Percentiles rank a stretch among this genome's conserved stretches.
Evolutionary conservation across 2,113 vertebrate species (phyloP).

Genomic region (Tyto alba): DNA sequence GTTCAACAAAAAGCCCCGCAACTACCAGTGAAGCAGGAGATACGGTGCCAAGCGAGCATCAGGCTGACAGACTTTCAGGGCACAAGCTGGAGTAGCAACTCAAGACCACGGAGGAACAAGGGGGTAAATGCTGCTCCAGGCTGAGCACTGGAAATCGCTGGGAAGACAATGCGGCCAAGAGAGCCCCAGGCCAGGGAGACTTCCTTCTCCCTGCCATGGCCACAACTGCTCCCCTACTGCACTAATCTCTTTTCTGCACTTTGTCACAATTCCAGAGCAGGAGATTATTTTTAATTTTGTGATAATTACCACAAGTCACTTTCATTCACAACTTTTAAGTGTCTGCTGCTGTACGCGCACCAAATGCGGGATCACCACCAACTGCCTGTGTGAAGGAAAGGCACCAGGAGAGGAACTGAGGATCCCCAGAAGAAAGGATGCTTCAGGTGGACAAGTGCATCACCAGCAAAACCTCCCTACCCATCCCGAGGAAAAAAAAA

Average conservation of each 20-base stretch:
- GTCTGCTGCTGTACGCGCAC: slow-evolving; percentile 2
- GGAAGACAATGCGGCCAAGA: accelerated
- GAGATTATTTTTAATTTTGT: slow-evolving; percentile 57
- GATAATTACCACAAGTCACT: slow-evolving; percentile 50
- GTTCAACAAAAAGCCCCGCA: neutral
- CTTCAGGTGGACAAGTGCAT: neutral
- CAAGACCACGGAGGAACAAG: neutral
- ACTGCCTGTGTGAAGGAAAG: accelerated
- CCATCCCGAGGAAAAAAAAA: too few relatives aligned
- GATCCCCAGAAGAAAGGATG: neutral
- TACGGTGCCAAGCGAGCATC: neutral
- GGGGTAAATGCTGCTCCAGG: neutral
- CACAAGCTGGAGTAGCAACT: neutral
- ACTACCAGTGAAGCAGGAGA: neutral
- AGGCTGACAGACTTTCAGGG: neutral
- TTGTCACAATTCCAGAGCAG: slow-evolving; percentile 44
- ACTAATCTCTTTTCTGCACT: neutral
- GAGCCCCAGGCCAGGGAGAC: neutral
- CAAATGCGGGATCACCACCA: neutral
- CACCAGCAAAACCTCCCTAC: neutral
- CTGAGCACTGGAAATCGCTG: accelerated
- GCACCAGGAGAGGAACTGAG: accelerated
- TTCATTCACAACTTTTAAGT: neutral
- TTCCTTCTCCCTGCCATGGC: neutral
- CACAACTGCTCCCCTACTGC: neutral